phyloP scores from a whole-genome alignment of 2,888 invertebrate species.

The Xiphydria camelus region DNA sequence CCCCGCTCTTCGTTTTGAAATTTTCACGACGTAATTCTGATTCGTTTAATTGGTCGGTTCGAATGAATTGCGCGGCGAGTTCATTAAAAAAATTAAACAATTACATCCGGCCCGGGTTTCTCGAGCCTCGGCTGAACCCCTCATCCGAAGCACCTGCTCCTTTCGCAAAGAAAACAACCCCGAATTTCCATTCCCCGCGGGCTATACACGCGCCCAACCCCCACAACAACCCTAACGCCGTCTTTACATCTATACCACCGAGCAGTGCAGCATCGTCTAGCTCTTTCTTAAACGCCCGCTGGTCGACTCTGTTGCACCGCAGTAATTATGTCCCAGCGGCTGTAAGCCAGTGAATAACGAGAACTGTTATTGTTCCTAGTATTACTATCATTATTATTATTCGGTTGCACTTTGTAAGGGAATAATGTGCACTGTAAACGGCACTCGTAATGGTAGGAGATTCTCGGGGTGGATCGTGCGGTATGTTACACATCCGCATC shows the following conservation, averaged over 20 bases:
- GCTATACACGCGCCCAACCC: slow-evolving; percentile 1
- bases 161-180: slow-evolving; percentile 15
- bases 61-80: slow-evolving; percentile 10
- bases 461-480: too few species aligned
- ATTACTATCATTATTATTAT: slow-evolving; percentile 15
- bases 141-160: slow-evolving; percentile 8
- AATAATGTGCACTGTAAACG: too few species aligned
- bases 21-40: not conserved
- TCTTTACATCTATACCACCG: slow-evolving; percentile 5
- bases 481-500: too few species aligned
- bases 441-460: too few species aligned
- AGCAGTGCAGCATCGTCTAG: not conserved
- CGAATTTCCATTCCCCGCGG: slow-evolving; percentile 12
- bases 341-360: slow-evolving; percentile 16
- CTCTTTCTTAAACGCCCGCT: not conserved
- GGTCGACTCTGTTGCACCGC: slow-evolving; percentile 1
- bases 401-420: not conserved
- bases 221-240: slow-evolving; percentile 12
- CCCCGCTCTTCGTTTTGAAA: too few species aligned
- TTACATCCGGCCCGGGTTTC: slow-evolving; percentile 1
- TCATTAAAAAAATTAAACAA: slow-evolving; percentile 5
- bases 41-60: slow-evolving; percentile 5
- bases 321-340: slow-evolving; percentile 15
- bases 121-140: not conserved
- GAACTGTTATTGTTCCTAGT: slow-evolving; percentile 18